Evolutionary conservation across 2,113 vertebrate species (phyloP).

Genomic region (Ictalurus punctatus): DNA sequence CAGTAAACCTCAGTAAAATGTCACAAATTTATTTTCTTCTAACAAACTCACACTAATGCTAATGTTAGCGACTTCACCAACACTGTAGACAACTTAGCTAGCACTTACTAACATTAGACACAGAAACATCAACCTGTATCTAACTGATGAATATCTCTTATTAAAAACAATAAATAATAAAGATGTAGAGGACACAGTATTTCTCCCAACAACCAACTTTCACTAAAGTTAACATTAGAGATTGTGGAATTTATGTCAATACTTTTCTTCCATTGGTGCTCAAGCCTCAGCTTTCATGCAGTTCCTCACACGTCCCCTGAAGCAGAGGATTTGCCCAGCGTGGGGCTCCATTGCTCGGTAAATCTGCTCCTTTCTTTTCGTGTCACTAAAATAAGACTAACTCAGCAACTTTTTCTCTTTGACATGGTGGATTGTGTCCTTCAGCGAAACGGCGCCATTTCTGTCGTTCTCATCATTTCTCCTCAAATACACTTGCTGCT

Average conservation of each 20-base stretch:
- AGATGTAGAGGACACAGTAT: background rate
- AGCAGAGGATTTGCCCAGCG: conserved; percentile 1
- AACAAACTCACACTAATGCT: background rate
- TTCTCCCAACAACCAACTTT: background rate
- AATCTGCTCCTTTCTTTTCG: conserved; percentile 2
- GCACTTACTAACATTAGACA: background rate
- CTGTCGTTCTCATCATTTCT: conserved; percentile 26
- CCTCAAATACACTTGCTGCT: background rate
- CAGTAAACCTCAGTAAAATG: background rate
- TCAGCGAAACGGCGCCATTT: conserved; percentile 9
- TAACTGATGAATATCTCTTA: background rate
- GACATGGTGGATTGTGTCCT: conserved; percentile 31
- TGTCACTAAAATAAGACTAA: background rate
- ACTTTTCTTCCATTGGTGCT: background rate
- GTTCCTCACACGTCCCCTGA: background rate
- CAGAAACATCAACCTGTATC: background rate
- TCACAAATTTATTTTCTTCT: background rate
- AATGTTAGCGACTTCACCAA: background rate
- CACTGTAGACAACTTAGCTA: background rate
- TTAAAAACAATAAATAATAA: background rate
- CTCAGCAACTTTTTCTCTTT: conserved; percentile 2
- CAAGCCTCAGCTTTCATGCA: background rate
- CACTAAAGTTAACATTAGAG: background rate
- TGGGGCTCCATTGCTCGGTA: background rate
- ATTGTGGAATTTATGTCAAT: background rate